Base-by-base conservation (phyloP, 2,797 vertebrate genomes). In the Channa striata region DNA sequence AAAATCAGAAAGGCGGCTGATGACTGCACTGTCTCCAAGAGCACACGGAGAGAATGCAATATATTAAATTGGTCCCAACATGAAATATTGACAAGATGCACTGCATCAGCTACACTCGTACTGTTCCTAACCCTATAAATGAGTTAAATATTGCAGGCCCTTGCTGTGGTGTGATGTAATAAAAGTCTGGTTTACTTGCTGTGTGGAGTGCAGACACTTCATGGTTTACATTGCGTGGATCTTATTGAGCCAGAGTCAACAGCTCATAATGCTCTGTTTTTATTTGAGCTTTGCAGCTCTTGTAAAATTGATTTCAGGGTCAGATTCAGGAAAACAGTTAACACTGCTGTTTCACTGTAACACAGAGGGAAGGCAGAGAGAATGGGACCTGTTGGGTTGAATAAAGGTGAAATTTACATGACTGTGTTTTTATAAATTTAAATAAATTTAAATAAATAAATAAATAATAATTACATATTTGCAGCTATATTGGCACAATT, bases 1-100 rank as follows among this genome's bases (percentile, higher is more conserved):
- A 73, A 73, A 81, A 67, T 74, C 65, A 65, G 67, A 75, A 53
- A 68, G 43, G 52, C 66, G 64, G 40, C 79, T 70, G 68, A 84
- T 76, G 69, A 74, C 70, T 65, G 54, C 58, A 53, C 59, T 39
- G 49, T 48, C 71, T 80, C 65, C 70, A 77, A 67, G 52, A 78
- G 64, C 54, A 77, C 71, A 80, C 20, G 78, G 61, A 66, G 72
- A 74, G 54, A 81, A 80, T 78, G 64, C 63, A 51, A 85, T 80
- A 79, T 83, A 82, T 84, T 78, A 83, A 85, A 78, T 68, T 71
- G 69, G 52, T 80, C 78, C 84, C 76, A 79, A 75, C 79, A 65
- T 84, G 75, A 90, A 87, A 89, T 89, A 87, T 83, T 80, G 77
- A 83, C 80, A 65, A 68, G 77, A 54, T 69, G 77, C 77, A 78